Conservation (phyloP, 2,113 vertebrate species). For the Falco punctatus region DNA sequence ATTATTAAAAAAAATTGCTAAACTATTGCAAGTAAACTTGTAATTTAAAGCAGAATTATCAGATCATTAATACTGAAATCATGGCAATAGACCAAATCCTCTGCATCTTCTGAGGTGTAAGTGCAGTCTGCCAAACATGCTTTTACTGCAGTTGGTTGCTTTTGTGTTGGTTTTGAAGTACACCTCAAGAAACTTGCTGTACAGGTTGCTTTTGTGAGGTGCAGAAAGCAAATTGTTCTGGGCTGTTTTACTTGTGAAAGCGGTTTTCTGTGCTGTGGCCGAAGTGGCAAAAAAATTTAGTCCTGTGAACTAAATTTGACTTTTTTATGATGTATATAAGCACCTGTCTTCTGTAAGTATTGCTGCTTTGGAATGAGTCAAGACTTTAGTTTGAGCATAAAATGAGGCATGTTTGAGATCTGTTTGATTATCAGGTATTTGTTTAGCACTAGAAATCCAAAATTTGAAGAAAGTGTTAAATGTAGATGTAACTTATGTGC, state of each 20-base stretch:
- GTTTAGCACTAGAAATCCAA: not conserved
- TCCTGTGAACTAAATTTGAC: not conserved
- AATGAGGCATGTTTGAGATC: not conserved
- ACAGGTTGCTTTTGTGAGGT: not conserved
- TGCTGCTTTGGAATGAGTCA: not conserved
- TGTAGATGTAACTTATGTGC: rapidly evolving
- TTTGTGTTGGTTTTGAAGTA: not conserved
- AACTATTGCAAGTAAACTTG: not conserved
- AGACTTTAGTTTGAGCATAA: not conserved
- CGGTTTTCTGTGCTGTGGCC: not conserved
- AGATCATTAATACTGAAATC: not conserved
- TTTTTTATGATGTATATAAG: not conserved
- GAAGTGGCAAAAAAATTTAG: not conserved
- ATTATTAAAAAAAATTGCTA: not conserved
- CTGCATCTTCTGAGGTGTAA: not conserved
- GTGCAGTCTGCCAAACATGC: not conserved
- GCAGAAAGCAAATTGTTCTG: not conserved
- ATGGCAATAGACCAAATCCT: not conserved
- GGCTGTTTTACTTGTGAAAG: not conserved
- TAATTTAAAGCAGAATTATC: not conserved
- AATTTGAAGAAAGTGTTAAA: not conserved
- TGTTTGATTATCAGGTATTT: not conserved
- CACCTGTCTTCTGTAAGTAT: not conserved
- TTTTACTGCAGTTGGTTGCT: not conserved
- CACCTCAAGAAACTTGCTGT: not conserved